phyloP scores from a whole-genome alignment of 1,140 invertebrate genomes.

The Holcopasites calliopsidis region DNA sequence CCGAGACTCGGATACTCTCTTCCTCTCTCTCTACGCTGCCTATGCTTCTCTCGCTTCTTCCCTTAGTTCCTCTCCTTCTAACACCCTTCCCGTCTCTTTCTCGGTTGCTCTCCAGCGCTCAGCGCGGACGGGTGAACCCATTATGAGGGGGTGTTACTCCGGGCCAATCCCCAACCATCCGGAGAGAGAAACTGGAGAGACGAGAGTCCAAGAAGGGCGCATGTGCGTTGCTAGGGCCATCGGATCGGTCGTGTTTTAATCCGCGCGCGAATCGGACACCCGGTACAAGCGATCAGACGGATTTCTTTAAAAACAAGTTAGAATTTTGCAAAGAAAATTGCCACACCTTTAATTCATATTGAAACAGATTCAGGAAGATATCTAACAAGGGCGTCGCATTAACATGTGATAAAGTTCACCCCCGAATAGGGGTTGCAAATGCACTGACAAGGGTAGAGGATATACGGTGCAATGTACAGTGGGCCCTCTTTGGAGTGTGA shows the following conservation, averaged over 20 bases:
- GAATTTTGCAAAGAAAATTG: background rate
- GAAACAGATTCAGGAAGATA: too few species aligned
- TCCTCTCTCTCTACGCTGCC: slow-evolving; percentile 1
- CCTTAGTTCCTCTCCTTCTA: slow-evolving; percentile 11
- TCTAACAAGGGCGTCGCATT: too few species aligned
- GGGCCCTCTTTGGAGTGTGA: too few species aligned
- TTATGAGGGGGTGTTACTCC: slow-evolving; percentile 80
- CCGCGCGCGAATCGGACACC: slow-evolving; percentile 65
- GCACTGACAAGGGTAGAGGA: background rate
- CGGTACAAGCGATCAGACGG: slow-evolving; percentile 45
- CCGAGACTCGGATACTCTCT: slow-evolving; percentile 36
- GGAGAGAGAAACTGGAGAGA: slow-evolving; percentile 65
- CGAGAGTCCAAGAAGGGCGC: slow-evolving; percentile 74
- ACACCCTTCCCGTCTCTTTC: slow-evolving; percentile 42
- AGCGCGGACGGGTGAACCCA: slow-evolving; percentile 79
- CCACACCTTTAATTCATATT: too few species aligned
- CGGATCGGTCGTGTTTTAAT: slow-evolving; percentile 71
- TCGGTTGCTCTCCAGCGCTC: slow-evolving; percentile 53
- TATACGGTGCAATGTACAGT: too few species aligned
- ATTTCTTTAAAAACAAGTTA: background rate
- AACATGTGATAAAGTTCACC: too few species aligned
- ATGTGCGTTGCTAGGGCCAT: slow-evolving; percentile 80
- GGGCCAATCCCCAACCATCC: slow-evolving; percentile 79
- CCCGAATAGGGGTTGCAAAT: background rate
- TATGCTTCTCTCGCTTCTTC: slow-evolving; percentile 17